A percentile compares a stretch with the other conserved stretches of the same genome.
Conservation (phyloP, 2,113 vertebrate species). For the Turnix velox region DNA sequence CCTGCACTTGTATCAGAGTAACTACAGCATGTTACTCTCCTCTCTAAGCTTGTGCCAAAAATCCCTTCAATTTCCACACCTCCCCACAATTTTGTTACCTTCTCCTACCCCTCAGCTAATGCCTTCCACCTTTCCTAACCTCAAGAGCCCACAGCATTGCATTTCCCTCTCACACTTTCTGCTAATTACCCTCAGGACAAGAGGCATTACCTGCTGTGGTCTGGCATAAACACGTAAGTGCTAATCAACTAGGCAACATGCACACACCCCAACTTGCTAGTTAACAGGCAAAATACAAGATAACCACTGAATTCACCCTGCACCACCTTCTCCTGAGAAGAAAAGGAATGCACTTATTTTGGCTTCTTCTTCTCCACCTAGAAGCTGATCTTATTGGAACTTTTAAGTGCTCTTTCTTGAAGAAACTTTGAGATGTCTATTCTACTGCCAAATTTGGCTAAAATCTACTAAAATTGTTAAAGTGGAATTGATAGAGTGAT, state of each 20-base stretch:
- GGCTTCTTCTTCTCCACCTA: background rate
- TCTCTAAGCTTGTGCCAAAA: background rate
- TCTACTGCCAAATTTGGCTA: background rate
- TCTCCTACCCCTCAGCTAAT: background rate
- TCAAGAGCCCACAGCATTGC: background rate
- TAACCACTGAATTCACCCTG: background rate
- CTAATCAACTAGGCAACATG: background rate
- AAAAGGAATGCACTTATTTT: background rate
- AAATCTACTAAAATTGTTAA: conserved; percentile 10
- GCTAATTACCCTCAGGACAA: background rate
- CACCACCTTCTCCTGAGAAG: background rate
- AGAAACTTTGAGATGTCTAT: conserved; percentile 9
- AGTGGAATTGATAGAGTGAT: conserved; percentile 30
- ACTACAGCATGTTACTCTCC: background rate
- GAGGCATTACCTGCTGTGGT: background rate
- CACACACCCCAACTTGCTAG: background rate
- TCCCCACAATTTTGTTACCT: background rate
- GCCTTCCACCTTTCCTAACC: background rate
- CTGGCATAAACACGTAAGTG: background rate
- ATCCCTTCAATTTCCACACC: background rate
- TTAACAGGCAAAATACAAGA: background rate
- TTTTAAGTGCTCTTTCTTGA: background rate
- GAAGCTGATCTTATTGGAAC: background rate
- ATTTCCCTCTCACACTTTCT: background rate
- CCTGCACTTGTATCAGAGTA: background rate